A percentile compares a stretch with the other conserved stretches of the same genome.
These are phyloP conservation scores for Itoplectis maculator DNA, from an alignment of 2,888 invertebrate genomes.

Conservation along the genomic window DNA sequence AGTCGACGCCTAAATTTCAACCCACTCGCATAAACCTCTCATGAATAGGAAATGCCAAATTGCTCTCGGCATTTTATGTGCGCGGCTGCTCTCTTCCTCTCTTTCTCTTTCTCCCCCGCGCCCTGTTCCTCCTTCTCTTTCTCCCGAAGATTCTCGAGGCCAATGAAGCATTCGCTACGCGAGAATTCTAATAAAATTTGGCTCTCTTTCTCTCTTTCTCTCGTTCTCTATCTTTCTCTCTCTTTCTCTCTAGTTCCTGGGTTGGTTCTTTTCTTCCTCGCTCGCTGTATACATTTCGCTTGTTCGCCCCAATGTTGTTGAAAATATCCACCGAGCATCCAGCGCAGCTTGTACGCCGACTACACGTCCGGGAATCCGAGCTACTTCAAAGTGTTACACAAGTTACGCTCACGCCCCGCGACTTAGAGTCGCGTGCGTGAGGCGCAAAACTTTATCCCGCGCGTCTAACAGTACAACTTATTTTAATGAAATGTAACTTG, in stretches of 20 bases:
- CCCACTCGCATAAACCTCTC: slow-evolving; percentile 67
- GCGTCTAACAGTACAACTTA: slow-evolving; percentile 45
- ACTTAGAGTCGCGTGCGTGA: slow-evolving; percentile 1
- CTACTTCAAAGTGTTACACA: slow-evolving; percentile 8
- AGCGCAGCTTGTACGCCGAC: neutral
- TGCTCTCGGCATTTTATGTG: slow-evolving; percentile 64
- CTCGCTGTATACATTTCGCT: neutral
- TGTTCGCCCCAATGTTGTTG: slow-evolving; percentile 10
- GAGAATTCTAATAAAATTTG: slow-evolving; percentile 62
- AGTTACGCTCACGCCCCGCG: slow-evolving; percentile 1
- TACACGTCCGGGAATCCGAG: neutral
- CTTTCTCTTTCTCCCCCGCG: too few relatives aligned
- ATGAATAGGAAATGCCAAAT: slow-evolving; percentile 69
- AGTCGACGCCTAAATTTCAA: slow-evolving; percentile 63
- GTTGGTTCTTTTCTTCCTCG: neutral
- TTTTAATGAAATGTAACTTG: slow-evolving; percentile 67
- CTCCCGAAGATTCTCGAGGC: slow-evolving; percentile 38
- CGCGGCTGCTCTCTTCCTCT: slow-evolving; percentile 7
- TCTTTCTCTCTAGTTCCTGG: slow-evolving; percentile 24
- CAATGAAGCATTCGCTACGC: slow-evolving; percentile 61
- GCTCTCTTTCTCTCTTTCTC: slow-evolving; percentile 24
- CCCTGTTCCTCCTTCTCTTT: slow-evolving; percentile 23
- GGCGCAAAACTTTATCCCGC: slow-evolving; percentile 53
- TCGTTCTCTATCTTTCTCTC: slow-evolving; percentile 15
- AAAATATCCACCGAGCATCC: neutral